Evolutionary conservation across 2,888 invertebrate genomes (phyloP), one percentile per base, ranked within the genome.

Genomic region (Tipula unca): DNA sequence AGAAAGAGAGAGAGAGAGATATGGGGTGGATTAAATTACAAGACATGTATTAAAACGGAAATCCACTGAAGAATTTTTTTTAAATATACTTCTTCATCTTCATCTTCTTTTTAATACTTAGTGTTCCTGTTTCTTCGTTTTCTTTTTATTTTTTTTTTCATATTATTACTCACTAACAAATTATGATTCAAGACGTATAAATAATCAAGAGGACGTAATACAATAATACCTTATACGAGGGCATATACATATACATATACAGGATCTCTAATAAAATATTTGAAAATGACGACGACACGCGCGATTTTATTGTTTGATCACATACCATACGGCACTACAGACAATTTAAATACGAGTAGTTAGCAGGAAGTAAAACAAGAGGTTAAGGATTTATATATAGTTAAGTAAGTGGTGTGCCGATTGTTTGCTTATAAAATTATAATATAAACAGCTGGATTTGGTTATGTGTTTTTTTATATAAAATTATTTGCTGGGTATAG

Each of bases 11-110:
- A 13, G 83, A 69, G 25, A 25, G 25, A 69, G 20, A 8, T 32
- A 32, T 83, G 32, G 83, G 83, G 83, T 83, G 83, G 83, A 83
- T 83, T 83, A 83, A 83, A 83, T 83, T 83, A 83, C 83, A 83
- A 83, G 35, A 83, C 83, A 83, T 83, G 83, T 83, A 32, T 35
- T 32, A 83, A 83, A 83, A 83, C 83, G 83, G 83, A 83, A 83
- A 83, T 69, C 83, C 83, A 35, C 83, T 32, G 32, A 83, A 83
- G 83, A 83, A 83, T 83, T 32, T 83, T 29, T 29, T 29, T 48
- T 69, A 25, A 25, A 69, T 69, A 10, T 69, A 69, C 48, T 48
- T 48, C 48, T 25, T 69, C 32, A 6, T 32, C 17, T 54, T 39
- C 6, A 13, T 54, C 48, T 5, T 54, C 48, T 54, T 54, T 17